phyloP scores from a whole-genome alignment of 2,113 vertebrate species.

The Poeciliopsis prolifica region DNA sequence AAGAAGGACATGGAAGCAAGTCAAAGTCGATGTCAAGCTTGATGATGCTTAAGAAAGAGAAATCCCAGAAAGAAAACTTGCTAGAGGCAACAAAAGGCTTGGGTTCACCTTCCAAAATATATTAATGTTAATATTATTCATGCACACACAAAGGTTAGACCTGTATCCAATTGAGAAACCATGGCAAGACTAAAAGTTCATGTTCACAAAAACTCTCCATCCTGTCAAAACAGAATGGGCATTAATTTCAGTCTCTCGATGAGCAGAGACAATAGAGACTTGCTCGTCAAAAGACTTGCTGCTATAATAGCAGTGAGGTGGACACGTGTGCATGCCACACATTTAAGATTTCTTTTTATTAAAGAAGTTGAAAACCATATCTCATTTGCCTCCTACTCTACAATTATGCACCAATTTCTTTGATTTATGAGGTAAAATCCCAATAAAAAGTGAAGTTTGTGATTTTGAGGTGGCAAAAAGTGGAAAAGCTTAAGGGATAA shows the following conservation, averaged over 20 bases:
- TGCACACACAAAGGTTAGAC: background rate
- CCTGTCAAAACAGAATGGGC: background rate
- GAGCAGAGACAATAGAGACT: too few species aligned
- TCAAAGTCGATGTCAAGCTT: background rate
- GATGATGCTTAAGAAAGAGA: background rate
- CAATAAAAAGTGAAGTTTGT: background rate
- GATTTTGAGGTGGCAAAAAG: background rate
- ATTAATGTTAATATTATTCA: background rate
- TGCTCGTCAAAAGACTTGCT: too few species aligned
- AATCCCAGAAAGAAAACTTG: background rate
- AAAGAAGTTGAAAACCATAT: background rate
- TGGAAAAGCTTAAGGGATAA: background rate
- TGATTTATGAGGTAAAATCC: background rate
- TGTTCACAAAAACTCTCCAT: background rate
- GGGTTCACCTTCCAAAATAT: too few species aligned
- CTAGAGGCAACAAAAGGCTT: background rate
- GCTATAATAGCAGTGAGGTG: background rate
- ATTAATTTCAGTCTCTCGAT: background rate
- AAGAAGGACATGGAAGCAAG: background rate
- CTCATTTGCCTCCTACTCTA: background rate
- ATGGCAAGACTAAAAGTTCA: background rate
- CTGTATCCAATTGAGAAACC: background rate
- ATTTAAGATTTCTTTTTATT: background rate
- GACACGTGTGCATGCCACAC: background rate
- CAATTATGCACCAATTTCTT: background rate